Percentiles rank a stretch among this genome's conserved stretches.
phyloP scores from a whole-genome alignment of 2,113 vertebrate genomes.

The Zootoca vivipara region DNA sequence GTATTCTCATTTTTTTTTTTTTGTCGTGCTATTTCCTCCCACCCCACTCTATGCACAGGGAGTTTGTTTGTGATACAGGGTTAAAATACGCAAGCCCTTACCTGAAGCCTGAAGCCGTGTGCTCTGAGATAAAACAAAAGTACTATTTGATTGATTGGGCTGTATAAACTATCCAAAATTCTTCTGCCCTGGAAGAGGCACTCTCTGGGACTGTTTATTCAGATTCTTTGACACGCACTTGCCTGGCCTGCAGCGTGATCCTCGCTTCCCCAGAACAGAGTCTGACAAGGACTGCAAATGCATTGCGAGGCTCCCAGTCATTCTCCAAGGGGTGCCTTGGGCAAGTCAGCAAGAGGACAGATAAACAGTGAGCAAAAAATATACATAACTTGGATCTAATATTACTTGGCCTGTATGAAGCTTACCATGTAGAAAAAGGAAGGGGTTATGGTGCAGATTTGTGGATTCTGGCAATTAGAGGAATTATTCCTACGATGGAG shows the following conservation, averaged over 20 bases:
- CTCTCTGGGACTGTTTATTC: background rate
- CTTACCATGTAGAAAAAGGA: conserved; percentile 9
- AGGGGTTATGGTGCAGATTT: background rate
- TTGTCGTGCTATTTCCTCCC: background rate
- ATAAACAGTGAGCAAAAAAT: conserved; percentile 12
- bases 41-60: background rate
- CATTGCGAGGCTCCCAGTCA: background rate
- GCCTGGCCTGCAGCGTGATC: background rate
- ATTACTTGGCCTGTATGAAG: background rate
- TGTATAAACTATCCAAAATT: background rate
- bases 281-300: background rate
- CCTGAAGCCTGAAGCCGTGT: background rate
- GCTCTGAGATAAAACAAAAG: background rate
- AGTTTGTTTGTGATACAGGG: background rate
- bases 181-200: background rate
- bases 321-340: background rate
- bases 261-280: background rate
- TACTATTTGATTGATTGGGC: background rate
- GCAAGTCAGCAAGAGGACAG: background rate
- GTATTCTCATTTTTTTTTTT: background rate
- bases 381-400: background rate
- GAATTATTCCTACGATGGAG: conserved; percentile 32
- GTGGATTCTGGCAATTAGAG: background rate
- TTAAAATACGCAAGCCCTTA: background rate
- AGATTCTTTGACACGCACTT: background rate